Base-by-base conservation (phyloP, 2,888 invertebrate genomes). In the Ennomos fuscantarius region DNA sequence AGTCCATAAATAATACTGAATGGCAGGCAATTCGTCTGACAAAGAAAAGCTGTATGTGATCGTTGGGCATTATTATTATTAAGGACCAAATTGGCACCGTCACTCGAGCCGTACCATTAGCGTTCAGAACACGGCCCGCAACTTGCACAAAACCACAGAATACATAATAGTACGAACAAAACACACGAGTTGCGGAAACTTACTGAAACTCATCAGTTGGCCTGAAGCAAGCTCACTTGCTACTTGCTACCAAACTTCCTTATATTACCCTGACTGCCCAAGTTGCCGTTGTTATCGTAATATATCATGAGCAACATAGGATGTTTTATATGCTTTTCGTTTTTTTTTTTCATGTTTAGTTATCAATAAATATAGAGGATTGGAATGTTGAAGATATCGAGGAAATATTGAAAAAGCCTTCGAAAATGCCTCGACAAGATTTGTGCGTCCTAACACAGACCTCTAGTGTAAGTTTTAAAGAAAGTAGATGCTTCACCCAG, bases 191-290 rank as follows among this genome's bases (percentile, higher is more conserved):
- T 68, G 68, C 77, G 74, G 77, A 77, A 87, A 89, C 83, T 89
- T 88, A 75, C 76, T 82, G 12, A 86, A 89, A 90, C 89, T 88
- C 85, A 89, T 89, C 88, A 87, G 84, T 76, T 76, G 78, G 78
- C 74, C 79, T 74, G 74, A 79, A 76, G 79, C 84, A 78, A 81
- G 82, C 79, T 72, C 80, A 77, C 74, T 70, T 73, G 81, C 79
- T 73, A 55, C 49, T 43, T 60, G 55, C 47, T 34, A 74, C 77
- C 62, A 82, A 88, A 89, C 79, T 89, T 89, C 80, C 79, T 81
- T 82, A 81, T 81, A 82, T 82, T 79, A 76, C 78, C 72, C 8
- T 13, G 35, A 43, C 35, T 49, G 45, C 32, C 70, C 66, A 79
- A 85, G 77, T 83, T 81, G 69, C 68, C 60, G 63, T 60, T 62